A percentile compares a stretch with the other conserved stretches of the same genome.
phyloP scores from a whole-genome alignment of 2,888 invertebrate species.

The Gymnosoma rotundatum region DNA sequence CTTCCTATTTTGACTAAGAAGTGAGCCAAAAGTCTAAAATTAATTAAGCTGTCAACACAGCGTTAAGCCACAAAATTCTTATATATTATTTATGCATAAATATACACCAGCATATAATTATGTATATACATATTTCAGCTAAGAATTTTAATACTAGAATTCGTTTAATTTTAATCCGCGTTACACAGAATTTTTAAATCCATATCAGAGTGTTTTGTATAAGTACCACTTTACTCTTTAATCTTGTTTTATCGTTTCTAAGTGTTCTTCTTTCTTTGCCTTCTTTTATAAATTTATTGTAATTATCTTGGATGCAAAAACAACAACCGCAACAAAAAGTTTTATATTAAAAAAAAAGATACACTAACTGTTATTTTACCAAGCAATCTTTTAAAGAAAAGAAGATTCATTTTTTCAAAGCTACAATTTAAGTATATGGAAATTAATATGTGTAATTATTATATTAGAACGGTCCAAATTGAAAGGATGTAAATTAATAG shows the following conservation, averaged over 20 bases:
- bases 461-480: conserved; percentile 6
- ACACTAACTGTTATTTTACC: conserved; percentile 59
- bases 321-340: background rate
- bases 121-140: conserved; percentile 20
- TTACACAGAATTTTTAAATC: conserved; percentile 14
- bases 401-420: conserved; percentile 28
- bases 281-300: conserved; percentile 45
- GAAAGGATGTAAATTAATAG: no score
- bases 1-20: background rate
- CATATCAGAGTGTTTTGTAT: conserved; percentile 29
- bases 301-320: conserved; percentile 58
- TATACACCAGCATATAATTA: background rate
- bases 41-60: conserved; percentile 48
- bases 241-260: conserved; percentile 55
- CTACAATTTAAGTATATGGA: conserved; percentile 8
- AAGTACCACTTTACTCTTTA: conserved; percentile 57
- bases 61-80: background rate
- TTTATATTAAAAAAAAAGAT: conserved; percentile 25
- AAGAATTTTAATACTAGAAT: conserved; percentile 30
- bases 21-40: conserved; percentile 15
- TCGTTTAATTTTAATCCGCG: conserved; percentile 34
- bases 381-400: conserved; percentile 25
- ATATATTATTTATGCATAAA: conserved; percentile 4
- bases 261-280: background rate
- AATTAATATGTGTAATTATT: conserved; percentile 1